Conservation (phyloP, 2,113 vertebrate species). For the Solenodon paradoxus region DNA sequence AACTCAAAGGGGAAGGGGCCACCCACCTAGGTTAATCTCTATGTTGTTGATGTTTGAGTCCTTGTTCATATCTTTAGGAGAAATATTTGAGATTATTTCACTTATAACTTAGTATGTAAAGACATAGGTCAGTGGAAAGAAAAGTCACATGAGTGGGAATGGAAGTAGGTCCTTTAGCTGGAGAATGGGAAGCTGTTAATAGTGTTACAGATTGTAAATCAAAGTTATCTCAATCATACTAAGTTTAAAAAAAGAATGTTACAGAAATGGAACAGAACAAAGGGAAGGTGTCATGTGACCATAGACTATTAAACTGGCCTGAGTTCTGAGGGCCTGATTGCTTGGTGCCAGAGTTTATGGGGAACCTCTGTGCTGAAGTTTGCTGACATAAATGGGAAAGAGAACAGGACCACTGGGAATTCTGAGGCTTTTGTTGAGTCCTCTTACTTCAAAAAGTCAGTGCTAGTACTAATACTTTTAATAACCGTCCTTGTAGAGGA, state of each 20-base stretch:
- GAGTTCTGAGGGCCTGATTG: background rate
- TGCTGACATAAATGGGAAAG: background rate
- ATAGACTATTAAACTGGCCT: background rate
- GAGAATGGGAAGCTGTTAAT: background rate
- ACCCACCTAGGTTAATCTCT: background rate
- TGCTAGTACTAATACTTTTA: background rate
- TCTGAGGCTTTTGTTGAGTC: background rate
- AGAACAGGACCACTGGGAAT: background rate
- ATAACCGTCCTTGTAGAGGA: background rate
- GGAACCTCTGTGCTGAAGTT: background rate
- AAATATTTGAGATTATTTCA: conserved; percentile 35
- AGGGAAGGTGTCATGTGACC: background rate
- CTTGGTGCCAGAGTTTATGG: background rate
- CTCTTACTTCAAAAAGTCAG: background rate
- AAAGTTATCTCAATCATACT: too few relatives aligned
- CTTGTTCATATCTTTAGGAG: background rate
- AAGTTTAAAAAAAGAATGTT: too few relatives aligned
- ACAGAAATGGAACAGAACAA: conserved; percentile 19
- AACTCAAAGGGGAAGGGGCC: background rate
- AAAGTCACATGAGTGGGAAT: background rate
- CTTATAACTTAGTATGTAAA: background rate
- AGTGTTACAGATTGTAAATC: conserved; percentile 20
- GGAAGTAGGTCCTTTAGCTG: background rate
- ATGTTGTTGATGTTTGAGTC: background rate
- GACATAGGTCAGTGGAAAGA: background rate